A percentile compares a stretch with the other conserved stretches of the same genome.
These are phyloP conservation scores for Chlorops oryzae DNA, from an alignment of 1,140 invertebrate species.

Conservation along the genomic window DNA sequence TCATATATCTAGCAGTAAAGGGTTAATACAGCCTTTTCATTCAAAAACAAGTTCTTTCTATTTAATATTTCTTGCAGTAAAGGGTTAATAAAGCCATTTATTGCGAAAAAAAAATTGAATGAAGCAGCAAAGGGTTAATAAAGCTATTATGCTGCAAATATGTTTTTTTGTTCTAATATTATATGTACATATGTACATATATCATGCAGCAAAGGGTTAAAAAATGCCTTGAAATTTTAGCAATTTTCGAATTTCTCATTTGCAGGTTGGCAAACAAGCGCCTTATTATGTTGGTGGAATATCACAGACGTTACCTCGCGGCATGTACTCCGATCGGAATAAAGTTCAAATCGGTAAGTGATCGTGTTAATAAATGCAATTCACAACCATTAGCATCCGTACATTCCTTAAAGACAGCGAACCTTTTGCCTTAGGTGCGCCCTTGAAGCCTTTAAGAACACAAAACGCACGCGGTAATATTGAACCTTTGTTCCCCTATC, in stretches of 20 bases:
- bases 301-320: constrained; percentile 50
- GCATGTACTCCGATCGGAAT: constrained; percentile 47
- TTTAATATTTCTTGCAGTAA: too few relatives aligned
- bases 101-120: too few relatives aligned
- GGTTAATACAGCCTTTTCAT: too few relatives aligned
- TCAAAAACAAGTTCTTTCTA: too few relatives aligned
- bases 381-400: too few relatives aligned
- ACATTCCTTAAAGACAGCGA: too few relatives aligned
- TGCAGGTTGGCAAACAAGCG: constrained; percentile 49
- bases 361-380: too few relatives aligned
- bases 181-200: too few relatives aligned
- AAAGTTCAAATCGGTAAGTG: constrained; percentile 43
- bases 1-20: too few relatives aligned
- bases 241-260: constrained; percentile 19
- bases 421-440: constrained; percentile 50
- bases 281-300: constrained; percentile 53
- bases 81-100: too few relatives aligned
- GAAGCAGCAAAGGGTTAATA: too few relatives aligned
- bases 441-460: constrained; percentile 58
- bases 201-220: background rate
- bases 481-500: constrained; percentile 53
- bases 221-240: background rate
- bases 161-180: background rate
- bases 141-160: background rate
- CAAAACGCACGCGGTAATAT: constrained; percentile 52